Evolutionary conservation across 2,797 vertebrate genomes (phyloP), one percentile per base, ranked within the genome.

Genomic region (Oophaga sylvatica): DNA sequence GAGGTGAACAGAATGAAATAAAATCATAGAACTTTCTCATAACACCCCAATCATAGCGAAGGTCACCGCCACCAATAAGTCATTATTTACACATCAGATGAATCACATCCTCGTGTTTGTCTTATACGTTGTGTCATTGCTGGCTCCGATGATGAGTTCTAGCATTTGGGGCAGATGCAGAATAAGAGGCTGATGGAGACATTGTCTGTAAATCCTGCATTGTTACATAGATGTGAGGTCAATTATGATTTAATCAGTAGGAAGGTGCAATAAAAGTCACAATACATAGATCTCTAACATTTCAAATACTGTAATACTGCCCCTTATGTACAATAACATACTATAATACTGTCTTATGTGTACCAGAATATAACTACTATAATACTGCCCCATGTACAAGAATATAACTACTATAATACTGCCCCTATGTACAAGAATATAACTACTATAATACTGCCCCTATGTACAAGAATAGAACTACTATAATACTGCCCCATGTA

Each of bases 101-200:
- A 56, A 56, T 77, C 75, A 77, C 48, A 53, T 77, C 45, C 29
- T 76, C 7, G 11, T 77, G 75, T 77, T 56, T 77, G 75, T 76
- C 41, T 76, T n/a, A n/a, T 76, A 76, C 5, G 45, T 76, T 76
- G 73, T 76, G 73, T 77, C 75, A 77, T 22, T 56, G 45, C 9
- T 56, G 22, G 75, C 53, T 13, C 48, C 13, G 1, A 53, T 15
- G 20, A 76, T n/a, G 12, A 76, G 73, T 76, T 76, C n/a, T 41
- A 48, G 48, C 75, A 26, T 48, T 48, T 3, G 15, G 48, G 75
- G 45, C 45, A 77, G 75, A 77, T 22, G 2, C 45, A 22, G 12
- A n/a, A 26, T 15, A 77, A 26, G 22, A 7, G 45, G 75, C n/a
- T n/a, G 15, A 56, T 9, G 11, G 75, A 77, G 75, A 56, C 71